phyloP scores from a whole-genome alignment of 1,140 invertebrate genomes.

The Neoseiulus cucumeris region DNA sequence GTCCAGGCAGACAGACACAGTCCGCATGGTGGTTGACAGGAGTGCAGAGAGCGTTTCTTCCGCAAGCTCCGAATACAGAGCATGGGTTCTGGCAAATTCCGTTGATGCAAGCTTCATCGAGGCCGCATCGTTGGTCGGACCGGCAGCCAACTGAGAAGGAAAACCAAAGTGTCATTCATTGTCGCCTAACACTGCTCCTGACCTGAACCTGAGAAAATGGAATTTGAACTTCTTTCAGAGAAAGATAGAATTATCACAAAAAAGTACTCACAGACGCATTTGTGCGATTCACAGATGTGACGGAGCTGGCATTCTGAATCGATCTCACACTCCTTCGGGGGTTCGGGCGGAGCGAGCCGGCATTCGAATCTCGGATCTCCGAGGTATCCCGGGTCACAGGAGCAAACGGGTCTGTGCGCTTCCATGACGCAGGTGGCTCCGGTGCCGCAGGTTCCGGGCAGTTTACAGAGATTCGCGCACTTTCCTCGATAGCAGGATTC shows the following conservation, averaged over 20 bases:
- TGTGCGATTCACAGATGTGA: slow-evolving; percentile 20
- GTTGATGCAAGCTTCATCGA: slow-evolving; percentile 21
- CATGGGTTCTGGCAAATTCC: slow-evolving; percentile 23
- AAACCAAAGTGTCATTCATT: slow-evolving; percentile 12
- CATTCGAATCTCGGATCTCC: slow-evolving; percentile 27
- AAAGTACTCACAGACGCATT: slow-evolving; percentile 18
- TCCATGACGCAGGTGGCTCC: slow-evolving; percentile 55
- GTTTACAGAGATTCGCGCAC: slow-evolving; percentile 43
- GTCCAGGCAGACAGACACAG: slow-evolving; percentile 40
- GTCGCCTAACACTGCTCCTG: neutral
- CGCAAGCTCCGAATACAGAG: slow-evolving; percentile 21
- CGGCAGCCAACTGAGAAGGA: slow-evolving; percentile 19
- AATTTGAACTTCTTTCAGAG: neutral
- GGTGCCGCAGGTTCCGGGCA: slow-evolving; percentile 39
- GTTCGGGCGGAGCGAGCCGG: neutral
- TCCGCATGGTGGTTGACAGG: slow-evolving; percentile 55
- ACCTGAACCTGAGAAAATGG: neutral
- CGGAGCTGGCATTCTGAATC: slow-evolving; percentile 16
- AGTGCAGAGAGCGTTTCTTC: slow-evolving; percentile 29
- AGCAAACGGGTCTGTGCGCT: slow-evolving; percentile 44
- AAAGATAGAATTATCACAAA: no score
- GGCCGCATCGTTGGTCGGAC: slow-evolving; percentile 19
- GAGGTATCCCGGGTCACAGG: slow-evolving; percentile 38
- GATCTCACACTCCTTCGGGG: slow-evolving; percentile 12
- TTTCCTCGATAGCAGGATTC: slow-evolving; percentile 60